Percentiles rank a stretch among this genome's conserved stretches.
These are phyloP conservation scores for Catharus bicknelli DNA, from an alignment of 2,113 vertebrate species.

Conservation along the genomic window DNA sequence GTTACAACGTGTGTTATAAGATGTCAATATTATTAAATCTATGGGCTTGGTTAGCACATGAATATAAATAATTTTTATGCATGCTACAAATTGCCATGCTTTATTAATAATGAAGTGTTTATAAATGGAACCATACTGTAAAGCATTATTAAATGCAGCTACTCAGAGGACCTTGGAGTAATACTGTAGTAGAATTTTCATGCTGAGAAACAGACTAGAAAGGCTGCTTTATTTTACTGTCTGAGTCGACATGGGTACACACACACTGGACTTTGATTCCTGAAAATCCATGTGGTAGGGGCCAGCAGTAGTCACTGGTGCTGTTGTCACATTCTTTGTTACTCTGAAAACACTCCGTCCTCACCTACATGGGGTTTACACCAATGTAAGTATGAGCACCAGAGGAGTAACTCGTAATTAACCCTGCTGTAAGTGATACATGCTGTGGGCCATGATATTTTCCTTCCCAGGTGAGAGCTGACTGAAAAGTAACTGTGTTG, in stretches of 20 bases:
- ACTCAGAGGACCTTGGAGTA: constrained; percentile 42
- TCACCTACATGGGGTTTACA: constrained; percentile 24
- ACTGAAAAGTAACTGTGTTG: background rate
- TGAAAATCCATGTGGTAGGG: background rate
- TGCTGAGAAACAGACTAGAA: constrained; percentile 33
- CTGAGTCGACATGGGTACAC: background rate
- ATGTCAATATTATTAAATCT: constrained; percentile 84
- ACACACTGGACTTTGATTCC: constrained; percentile 46
- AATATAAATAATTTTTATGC: constrained; percentile 78
- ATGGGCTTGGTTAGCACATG: constrained; percentile 77
- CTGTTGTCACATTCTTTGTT: constrained; percentile 51
- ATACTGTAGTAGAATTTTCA: constrained; percentile 32
- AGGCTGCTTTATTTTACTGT: constrained; percentile 38
- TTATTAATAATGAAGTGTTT: constrained; percentile 72
- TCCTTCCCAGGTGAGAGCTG: background rate
- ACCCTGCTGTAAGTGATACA: background rate
- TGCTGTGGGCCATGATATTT: background rate
- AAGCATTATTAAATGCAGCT: constrained; percentile 57
- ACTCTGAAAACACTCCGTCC: constrained; percentile 15
- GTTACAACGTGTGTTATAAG: constrained; percentile 75
- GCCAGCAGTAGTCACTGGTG: background rate
- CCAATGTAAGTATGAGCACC: background rate
- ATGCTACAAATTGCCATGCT: constrained; percentile 70
- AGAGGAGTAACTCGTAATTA: background rate
- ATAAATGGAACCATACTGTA: constrained; percentile 67